Evolutionary conservation across 2,888 invertebrate species (phyloP), one percentile per base, ranked within the genome.

Genomic region (Drosophila aldrichi): DNA sequence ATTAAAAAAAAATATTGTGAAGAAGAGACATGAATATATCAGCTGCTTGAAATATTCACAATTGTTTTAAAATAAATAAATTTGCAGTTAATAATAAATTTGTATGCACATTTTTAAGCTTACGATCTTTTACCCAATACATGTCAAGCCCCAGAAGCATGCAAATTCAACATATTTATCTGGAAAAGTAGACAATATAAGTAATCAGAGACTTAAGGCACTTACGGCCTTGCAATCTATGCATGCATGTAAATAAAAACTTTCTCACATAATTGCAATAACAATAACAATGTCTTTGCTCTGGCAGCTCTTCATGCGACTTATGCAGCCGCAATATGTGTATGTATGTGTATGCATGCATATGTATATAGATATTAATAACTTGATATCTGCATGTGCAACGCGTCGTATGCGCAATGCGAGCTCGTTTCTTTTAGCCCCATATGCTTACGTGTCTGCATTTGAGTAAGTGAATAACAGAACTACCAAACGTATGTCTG

Each of bases 371-470:
- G 73, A 52, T 73, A 75, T 78, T 68, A 65, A 78, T 71, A 82
- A 69, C 70, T 69, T 77, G 52, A 59, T 63, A 77, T 56, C 7
- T 32, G 56, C n/a, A 55, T 81, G 79, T 81, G 76, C 88, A 71
- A 57, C 70, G 81, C 81, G 79, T 82, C 77, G 77, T 77, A 85
- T 82, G 68, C 86, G 86, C 77, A 88, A 88, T 87, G 61, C 72
- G 54, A 25, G 51, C 49, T 62, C 62, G 43, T 68, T 68, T 56
- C 48, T 48, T 36, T 58, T 44, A 29, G 36, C 25, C 44, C 34
- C 61, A 72, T 70, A 69, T 80, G 73, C 58, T 76, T 63, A 70
- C 75, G 79, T 79, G 77, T 69, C 72, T 75, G 77, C 63, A 63
- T 59, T 56, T 78, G 57, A 63, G 69, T 63, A 54, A 46, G 46